Conservation (phyloP, 2,113 vertebrate genomes). For the Onychostruthus taczanowskii region DNA sequence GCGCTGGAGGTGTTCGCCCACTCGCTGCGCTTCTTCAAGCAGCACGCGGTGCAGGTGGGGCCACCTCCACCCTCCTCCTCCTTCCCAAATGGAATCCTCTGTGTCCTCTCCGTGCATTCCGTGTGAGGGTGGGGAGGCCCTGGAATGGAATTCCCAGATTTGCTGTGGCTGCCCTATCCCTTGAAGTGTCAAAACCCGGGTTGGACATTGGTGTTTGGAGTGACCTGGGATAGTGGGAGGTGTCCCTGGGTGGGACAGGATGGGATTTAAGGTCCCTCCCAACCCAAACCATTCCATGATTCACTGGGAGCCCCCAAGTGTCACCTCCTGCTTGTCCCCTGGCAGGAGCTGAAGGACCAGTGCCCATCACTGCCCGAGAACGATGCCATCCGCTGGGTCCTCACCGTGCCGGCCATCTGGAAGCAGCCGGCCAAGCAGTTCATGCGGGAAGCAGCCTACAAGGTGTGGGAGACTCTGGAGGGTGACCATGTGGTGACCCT, state of each 20-base stretch:
- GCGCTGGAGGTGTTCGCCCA: constrained; percentile 93
- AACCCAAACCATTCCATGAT: rapidly evolving
- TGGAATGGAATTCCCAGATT: not conserved
- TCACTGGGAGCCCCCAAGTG: rapidly evolving
- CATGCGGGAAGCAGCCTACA: constrained; percentile 94
- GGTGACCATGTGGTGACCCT: rapidly evolving
- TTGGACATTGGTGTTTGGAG: not conserved
- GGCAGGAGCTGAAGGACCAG: constrained; percentile 88
- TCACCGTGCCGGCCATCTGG: constrained; percentile 98
- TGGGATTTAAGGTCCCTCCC: not conserved
- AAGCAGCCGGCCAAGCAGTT: constrained; percentile 97
- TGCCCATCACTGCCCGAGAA: constrained; percentile 75
- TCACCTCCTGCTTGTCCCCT: not conserved
- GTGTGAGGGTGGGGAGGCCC: not conserved
- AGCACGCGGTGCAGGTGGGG: constrained; percentile 88
- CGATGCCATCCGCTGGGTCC: constrained; percentile 88
- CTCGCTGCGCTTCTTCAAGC: constrained; percentile 89
- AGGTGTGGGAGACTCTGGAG: constrained; percentile 63
- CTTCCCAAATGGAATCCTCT: not conserved
- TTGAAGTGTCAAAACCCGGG: not conserved
- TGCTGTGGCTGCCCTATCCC: not conserved
- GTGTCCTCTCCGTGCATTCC: rapidly evolving
- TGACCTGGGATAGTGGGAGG: rapidly evolving
- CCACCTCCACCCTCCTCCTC: not conserved
- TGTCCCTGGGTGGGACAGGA: not conserved